Base-by-base conservation (phyloP, 2,888 invertebrate species). In the Drosophila tripunctata region DNA sequence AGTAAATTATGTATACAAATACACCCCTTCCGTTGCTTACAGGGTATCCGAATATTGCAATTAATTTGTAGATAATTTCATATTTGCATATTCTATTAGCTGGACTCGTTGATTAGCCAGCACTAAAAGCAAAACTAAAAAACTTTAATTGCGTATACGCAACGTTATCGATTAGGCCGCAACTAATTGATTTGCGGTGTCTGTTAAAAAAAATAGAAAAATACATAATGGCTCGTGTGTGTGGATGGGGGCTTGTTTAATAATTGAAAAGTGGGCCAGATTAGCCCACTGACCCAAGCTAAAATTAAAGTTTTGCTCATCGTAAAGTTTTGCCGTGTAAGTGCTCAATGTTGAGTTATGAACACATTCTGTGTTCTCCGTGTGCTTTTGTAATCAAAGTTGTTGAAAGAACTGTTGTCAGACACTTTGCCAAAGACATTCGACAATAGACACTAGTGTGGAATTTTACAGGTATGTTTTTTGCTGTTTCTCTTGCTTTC, bases 401-500 rank as follows among this genome's bases (percentile, higher is more conserved):
- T 56, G 62, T 51, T 55, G 40, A 54, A 73, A 45, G 45, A 12
- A 54, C 44, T 40, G 31, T 58, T 66, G 31, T 15, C 31, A 38
- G 40, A 31, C 45, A 47, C 41, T 50, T n/a, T 48, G 15, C 33
- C 36, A 17, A 12, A 21, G 30, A 27, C 12, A 43, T 56, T 40
- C n/a, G 45, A 47, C 24, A 57, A 43, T 15, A 19, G 31, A 57
- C 51, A 45, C 27, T 43, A 68, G 44, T 40, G 48, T n/a, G 55
- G 44, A 67, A 77, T 60, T 55, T 60, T 33, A 19, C 56, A 65
- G 76, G 58, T 79, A 50, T n/a, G 17, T 45, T 19, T 14, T 27
- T 36, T 38, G 4, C 14, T 3, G 12, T 14, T 30, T 14, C 8
- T 40, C 14, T 5, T 43, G 0, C 15, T 17, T 27, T 6, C n/a